Evolutionary conservation across 2,113 vertebrate species (phyloP).

Genomic region (Gnathonemus echidnorhynchus): DNA sequence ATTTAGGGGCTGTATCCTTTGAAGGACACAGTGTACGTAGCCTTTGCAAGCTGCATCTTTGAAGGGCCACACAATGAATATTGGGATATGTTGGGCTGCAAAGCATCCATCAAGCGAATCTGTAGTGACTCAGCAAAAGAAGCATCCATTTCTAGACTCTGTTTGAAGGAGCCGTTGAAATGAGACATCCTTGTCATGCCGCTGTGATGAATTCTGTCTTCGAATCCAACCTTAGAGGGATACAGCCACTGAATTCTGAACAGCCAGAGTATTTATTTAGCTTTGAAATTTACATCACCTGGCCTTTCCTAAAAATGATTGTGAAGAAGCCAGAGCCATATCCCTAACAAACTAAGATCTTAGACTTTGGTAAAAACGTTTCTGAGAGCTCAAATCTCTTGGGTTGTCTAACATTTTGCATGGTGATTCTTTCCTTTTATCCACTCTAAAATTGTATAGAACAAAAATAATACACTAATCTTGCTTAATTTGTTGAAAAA

Average conservation of each 20-base stretch:
- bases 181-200: background rate
- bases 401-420: background rate
- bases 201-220: background rate
- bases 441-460: background rate
- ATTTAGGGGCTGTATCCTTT: background rate
- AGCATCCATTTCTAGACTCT: background rate
- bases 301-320: background rate
- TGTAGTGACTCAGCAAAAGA: background rate
- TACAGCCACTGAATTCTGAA: background rate
- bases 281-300: background rate
- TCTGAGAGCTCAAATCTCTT: background rate
- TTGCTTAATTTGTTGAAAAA: background rate
- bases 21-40: background rate
- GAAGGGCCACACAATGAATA: background rate
- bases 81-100: background rate
- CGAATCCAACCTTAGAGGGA: background rate
- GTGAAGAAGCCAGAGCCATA: background rate
- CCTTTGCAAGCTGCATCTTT: background rate
- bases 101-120: background rate
- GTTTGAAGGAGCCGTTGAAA: background rate
- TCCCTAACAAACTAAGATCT: background rate
- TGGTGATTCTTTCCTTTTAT: background rate
- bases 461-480: background rate
- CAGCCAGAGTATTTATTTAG: background rate
- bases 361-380: background rate